Base-by-base conservation (phyloP, 92 coral and sea anemone species). In the Heteractis magnifica region DNA sequence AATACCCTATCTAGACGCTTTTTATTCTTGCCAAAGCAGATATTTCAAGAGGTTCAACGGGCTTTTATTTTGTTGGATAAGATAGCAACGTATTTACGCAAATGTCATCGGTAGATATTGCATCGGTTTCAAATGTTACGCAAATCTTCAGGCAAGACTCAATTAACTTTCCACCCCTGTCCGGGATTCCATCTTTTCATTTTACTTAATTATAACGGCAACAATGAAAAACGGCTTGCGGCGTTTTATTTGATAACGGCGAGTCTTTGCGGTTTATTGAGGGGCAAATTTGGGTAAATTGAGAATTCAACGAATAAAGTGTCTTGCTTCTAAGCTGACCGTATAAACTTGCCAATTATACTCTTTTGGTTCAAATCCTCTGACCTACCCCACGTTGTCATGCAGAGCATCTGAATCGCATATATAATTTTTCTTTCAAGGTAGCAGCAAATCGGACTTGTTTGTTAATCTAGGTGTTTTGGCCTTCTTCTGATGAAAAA, bases 71-170 rank as follows among this genome's bases (percentile, higher is more conserved):
- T 68, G 73, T 15, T 68, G 73, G 73, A 9, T 20, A 48, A 68
- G 49, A 68, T 65, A 65, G 72, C 72, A 65, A 53, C 58, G 13
- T 65, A 65, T 62, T 62, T n/a, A 23, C 50, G 73, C 73, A 68
- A 20, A 10, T 68, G 73, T 68, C 73, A 26, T 21, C 73, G 49
- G 10, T 41, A 68, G 21, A 68, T 21, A 53, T 62, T 68, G 73
- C 73, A 68, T 26, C 14, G 49, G 15, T 68, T 68, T 68, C 49
- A 68, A 68, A 48, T 26, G 73, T 68, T 68, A 68, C 73, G 73
- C 50, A 68, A 68, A 68, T 68, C 73, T 68, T 26, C 73, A 23
- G 4, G 73, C 71, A 68, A 68, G 73, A 15, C 48, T 68, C 14
- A 12, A 8, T 68, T 41, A 68, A 68, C 73, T 68, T 68, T 68